Conservation (phyloP, 2,113 vertebrate species). For the Hippolais icterina region DNA sequence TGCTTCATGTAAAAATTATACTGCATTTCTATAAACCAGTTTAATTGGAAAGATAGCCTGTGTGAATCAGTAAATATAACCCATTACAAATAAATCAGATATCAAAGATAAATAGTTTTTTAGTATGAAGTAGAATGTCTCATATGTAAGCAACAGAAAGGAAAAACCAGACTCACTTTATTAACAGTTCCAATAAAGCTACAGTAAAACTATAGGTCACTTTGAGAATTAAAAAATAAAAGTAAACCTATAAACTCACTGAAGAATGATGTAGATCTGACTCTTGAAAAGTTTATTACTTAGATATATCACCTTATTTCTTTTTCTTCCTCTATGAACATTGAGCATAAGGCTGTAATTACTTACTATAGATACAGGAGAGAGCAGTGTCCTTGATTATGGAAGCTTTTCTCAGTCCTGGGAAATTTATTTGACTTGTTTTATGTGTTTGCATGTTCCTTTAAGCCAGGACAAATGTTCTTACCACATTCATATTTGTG, state of each 20-base stretch:
- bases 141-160: not conserved
- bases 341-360: not conserved
- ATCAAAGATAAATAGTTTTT: not conserved
- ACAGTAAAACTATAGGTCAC: not conserved
- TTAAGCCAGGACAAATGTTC: not conserved
- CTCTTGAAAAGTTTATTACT: not conserved
- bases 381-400: not conserved
- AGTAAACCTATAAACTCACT: not conserved
- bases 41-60: not conserved
- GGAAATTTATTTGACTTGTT: conserved; percentile 20
- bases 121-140: not conserved
- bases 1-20: not conserved
- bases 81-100: not conserved
- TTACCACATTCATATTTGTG: not conserved
- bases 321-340: not conserved
- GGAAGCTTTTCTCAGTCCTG: not conserved
- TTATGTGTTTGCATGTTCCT: not conserved
- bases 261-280: not conserved
- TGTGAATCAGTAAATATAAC: not conserved
- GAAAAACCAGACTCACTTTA: not conserved
- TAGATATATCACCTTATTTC: not conserved
- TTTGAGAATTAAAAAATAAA: not conserved
- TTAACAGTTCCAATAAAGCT: not conserved
- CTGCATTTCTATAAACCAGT: not conserved
- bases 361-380: not conserved